Conservation (phyloP, 2,888 invertebrate genomes). For the Cotesia congregata region DNA sequence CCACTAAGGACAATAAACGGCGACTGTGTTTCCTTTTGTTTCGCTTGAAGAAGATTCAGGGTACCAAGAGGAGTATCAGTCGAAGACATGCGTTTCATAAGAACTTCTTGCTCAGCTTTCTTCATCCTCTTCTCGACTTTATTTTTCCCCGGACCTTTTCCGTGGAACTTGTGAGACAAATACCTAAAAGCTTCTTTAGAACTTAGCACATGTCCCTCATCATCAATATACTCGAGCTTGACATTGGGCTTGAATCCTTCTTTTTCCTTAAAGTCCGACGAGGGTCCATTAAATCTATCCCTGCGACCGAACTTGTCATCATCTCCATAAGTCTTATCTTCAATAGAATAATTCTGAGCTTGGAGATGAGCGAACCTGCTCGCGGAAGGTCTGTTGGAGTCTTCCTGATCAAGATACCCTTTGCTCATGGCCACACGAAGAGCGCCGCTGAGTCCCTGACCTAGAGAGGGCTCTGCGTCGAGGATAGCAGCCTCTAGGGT, state of each 20-base stretch:
- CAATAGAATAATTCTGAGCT: conserved; percentile 85
- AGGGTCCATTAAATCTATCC: conserved; percentile 86
- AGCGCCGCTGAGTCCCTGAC: conserved; percentile 93
- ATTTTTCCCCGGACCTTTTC: conserved; percentile 99
- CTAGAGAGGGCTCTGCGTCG: conserved; percentile 93
- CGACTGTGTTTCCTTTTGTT: conserved; percentile 94
- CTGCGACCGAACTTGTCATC: conserved; percentile 84
- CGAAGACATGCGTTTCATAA: conserved; percentile 98
- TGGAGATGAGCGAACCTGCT: conserved; percentile 82
- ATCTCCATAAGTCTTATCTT: conserved; percentile 83
- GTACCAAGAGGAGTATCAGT: conserved; percentile 98
- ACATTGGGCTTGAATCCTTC: conserved; percentile 92
- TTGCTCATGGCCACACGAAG: conserved; percentile 92
- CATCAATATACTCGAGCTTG: conserved; percentile 97
- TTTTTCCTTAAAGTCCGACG: conserved; percentile 93
- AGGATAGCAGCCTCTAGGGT: conserved; percentile 79
- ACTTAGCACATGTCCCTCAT: conserved; percentile 91
- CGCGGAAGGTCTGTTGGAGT: conserved; percentile 80
- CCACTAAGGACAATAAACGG: conserved; percentile 95
- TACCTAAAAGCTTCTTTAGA: conserved; percentile 98
- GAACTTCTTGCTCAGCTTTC: conserved; percentile 93
- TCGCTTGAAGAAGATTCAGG: conserved; percentile 92
- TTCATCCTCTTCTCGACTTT: conserved; percentile 97
- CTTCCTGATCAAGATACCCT: conserved; percentile 91
- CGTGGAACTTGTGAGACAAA: conserved; percentile 98